These are phyloP conservation scores for Dexiosoma caninum DNA, from an alignment of 2,888 invertebrate genomes.

Conservation along the genomic window DNA sequence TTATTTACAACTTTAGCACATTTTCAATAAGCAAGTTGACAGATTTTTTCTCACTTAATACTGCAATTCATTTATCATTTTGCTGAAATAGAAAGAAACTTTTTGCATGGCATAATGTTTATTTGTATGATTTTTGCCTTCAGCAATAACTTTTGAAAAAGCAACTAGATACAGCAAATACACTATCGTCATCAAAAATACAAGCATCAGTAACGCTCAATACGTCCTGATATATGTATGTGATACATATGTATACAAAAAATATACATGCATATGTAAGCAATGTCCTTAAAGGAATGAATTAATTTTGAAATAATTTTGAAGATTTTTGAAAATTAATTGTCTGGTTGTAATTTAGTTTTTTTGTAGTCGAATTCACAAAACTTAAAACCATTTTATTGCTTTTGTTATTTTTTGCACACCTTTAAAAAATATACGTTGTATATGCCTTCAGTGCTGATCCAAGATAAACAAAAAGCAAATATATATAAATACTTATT, in stretches of 20 bases:
- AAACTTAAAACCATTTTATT: no score
- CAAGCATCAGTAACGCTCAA: slow-evolving; percentile 13
- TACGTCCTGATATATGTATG: background rate
- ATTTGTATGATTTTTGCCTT: slow-evolving; percentile 10
- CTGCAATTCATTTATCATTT: slow-evolving; percentile 20
- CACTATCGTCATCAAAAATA: slow-evolving; percentile 22
- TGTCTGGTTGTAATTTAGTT: no score
- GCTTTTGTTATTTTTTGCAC: no score
- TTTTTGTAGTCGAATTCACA: no score
- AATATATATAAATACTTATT: no score
- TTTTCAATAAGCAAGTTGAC: slow-evolving; percentile 16
- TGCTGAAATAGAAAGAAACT: background rate
- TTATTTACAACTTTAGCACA: slow-evolving; percentile 40
- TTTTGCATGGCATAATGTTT: background rate
- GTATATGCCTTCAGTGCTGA: no score
- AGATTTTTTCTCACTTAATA: background rate
- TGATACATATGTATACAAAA: no score
- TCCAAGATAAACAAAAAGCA: no score
- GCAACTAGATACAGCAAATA: slow-evolving; percentile 20
- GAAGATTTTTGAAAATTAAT: no score
- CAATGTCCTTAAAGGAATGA: background rate
- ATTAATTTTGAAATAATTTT: no score
- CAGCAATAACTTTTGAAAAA: slow-evolving; percentile 48
- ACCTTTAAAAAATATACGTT: no score
- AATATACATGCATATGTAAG: no score